Base-by-base conservation (phyloP, 2,113 vertebrate species). In the Corythoichthys intestinalis region DNA sequence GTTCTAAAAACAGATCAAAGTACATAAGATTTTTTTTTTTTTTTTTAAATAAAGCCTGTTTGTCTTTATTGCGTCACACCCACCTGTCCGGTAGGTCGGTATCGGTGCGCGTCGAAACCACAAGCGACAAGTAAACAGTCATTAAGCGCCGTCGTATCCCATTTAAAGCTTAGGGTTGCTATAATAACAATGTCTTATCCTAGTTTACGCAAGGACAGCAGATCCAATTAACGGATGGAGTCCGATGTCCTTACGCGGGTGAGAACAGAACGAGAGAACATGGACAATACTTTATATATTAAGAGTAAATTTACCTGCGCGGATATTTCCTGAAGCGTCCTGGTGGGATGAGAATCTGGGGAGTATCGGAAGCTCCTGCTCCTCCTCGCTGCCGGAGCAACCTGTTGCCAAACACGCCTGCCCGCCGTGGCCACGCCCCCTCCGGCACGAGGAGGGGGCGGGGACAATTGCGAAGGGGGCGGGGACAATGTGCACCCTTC, bases 61-160 rank as follows among this genome's bases (percentile, higher is more conserved):
- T 41, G 8, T 1, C 82, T 44, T 81, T 54, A 57, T 68, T 85
- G 75, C 87, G 88, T 91, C 89, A 93, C 89, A 91, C 90, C 72
- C 87, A 90, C 89, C 79, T 75, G 59, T 81, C 83, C 69, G 68
- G 83, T 90, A 82, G 71, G 77, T 65, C 89, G 79, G 91, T 92
- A 88, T 92, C 91, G 85, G 83, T 87, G 83, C 41, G 75, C 74
- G 80, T 83, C 87, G 88, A 92, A 91, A 92, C 90, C 85, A 37
- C 56, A 67, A 14, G 75, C 14, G 34, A 35, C 39, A 69, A 72
- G 71, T 73, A 83, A 82, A 76, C 86, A 64, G n/a, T 63, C 10
- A 46, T 47, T 63, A 63, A 63, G 41, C 54, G 28, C 15, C 48
- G n/a, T 67, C 60, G 34, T 75, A 62, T 75, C 79, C 76, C 49